Evolutionary conservation across 2,113 vertebrate genomes (phyloP), one percentile per base, ranked within the genome.

Genomic region (Trochalopteron elliotii): DNA sequence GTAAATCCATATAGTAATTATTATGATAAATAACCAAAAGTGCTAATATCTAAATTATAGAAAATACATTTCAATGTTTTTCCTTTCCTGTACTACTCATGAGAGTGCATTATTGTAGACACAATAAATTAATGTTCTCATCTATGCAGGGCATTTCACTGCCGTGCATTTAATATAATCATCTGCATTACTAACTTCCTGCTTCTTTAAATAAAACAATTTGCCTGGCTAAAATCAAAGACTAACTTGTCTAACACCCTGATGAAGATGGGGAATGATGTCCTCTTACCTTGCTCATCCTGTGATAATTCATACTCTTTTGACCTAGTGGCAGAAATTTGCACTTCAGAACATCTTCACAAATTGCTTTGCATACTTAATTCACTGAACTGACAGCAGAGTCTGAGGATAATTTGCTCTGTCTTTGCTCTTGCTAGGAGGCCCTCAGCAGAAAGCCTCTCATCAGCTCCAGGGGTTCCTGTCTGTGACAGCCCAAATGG

Each of bases 351-450:
- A 89, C 87, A 76, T 87, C 57, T 83, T 94, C 91, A 91, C 81
- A 94, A 93, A 84, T 76, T 96, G 74, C 49, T 94, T 91, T 96
- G 84, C 89, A 94, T 94, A 82, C 28, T 93, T 92, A 96, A 92
- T 94, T 96, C 78, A 76, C 45, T 76, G 72, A 94, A 87, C 65
- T 91, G 94, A 89, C 89, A 94, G 81, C 74, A 78, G 44, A 22
- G 44, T 91, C 87, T 96, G 91, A 69, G 40, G 25, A 49, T 68
- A 95, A 94, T 97, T 95, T 95, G 57, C 61, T 88, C 75, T 95
- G 74, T 87, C 89, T 96, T 92, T 87, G 56, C 80, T 93, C 84
- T 82, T 94, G 27, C 76, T 94, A 89, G 64, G 72, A 94, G 80
- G 91, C 56, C 72, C 83, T 87, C 91, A 96, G 80, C 69, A 87